A percentile compares a stretch with the other conserved stretches of the same genome.
Evolutionary conservation across 2,113 vertebrate species (phyloP).

Genomic region (Podocnemis expansa): DNA sequence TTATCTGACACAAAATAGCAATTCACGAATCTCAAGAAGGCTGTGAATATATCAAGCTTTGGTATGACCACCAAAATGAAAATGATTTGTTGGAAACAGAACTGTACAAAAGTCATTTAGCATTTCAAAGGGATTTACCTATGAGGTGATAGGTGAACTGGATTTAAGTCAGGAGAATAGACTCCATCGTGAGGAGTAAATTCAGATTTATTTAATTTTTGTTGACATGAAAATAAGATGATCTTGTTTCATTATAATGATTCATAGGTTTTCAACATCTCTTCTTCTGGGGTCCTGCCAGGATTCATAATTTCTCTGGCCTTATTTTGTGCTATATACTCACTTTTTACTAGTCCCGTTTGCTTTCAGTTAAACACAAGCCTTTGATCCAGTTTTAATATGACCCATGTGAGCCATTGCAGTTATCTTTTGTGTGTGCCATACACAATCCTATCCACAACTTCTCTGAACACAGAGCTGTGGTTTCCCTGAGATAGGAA

Average conservation of each 20-base stretch:
- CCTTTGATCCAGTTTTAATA: not conserved
- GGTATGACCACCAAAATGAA: accelerated
- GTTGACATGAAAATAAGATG: not conserved
- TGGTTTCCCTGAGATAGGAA: not conserved
- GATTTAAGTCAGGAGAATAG: not conserved
- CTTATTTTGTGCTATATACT: not conserved
- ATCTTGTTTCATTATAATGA: not conserved
- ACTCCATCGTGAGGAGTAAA: not conserved
- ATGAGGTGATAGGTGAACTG: not conserved
- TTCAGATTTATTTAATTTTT: not conserved
- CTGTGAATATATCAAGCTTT: accelerated
- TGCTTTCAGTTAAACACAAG: not conserved
- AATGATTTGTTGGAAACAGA: accelerated
- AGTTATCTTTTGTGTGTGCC: not conserved
- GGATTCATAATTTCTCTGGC: not conserved
- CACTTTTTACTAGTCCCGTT: not conserved
- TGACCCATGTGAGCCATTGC: not conserved
- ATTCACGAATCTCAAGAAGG: not conserved
- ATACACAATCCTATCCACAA: not conserved
- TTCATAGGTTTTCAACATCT: not conserved
- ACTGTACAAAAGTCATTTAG: not conserved
- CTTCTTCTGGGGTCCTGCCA: not conserved
- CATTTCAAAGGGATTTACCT: not conserved
- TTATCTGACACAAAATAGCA: not conserved
- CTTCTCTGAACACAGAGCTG: not conserved